Evolutionary conservation across 2,797 vertebrate genomes (phyloP), one percentile per base, ranked within the genome.

Genomic region (Sebastiscus tertius): DNA sequence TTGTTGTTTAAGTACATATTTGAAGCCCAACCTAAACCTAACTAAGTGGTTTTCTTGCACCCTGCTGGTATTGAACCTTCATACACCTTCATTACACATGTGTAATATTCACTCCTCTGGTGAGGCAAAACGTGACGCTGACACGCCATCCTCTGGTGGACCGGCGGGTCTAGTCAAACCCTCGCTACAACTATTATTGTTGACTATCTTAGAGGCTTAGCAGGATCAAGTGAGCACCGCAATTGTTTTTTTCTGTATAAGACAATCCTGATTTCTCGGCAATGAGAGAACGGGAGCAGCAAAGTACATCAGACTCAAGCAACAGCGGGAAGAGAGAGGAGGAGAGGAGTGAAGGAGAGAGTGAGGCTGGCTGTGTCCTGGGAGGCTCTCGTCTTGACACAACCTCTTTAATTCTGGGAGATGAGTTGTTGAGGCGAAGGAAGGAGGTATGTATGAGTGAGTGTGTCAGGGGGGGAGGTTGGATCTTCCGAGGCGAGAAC

Each of bases 321-420:
- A 42, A n/a, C 34, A 65, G 42, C 11, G 2, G 20, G 36, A 62
- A 24, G 75, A 68, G 5, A 26, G 34, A 49, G 26, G 7, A 26
- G 22, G 7, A 59, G 9, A n/a, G 18, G 34, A 69, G 52, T 4
- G 39, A 18, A 18, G 33, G 68, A 60, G 65, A 27, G 52, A 75
- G n/a, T 8, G 22, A 22, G 49, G n/a, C 36, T 22, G 54, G 18
- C 65, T 61, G 42, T 62, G 75, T 87, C 81, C 81, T 72, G 71
- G 59, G 83, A 82, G 80, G 83, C 80, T 82, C 69, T 86, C 55
- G 46, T 89, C 79, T 83, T 85, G 87, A 90, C 87, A 91, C 85
- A 90, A 85, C 70, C 81, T 84, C 88, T 91, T 85, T 90, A 88
- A 88, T 90, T 92, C 81, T 85, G 65, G 78, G 86, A 87, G 88